These are phyloP conservation scores for Drosophila santomea DNA, from an alignment of 1,140 invertebrate species.

Conservation along the genomic window DNA sequence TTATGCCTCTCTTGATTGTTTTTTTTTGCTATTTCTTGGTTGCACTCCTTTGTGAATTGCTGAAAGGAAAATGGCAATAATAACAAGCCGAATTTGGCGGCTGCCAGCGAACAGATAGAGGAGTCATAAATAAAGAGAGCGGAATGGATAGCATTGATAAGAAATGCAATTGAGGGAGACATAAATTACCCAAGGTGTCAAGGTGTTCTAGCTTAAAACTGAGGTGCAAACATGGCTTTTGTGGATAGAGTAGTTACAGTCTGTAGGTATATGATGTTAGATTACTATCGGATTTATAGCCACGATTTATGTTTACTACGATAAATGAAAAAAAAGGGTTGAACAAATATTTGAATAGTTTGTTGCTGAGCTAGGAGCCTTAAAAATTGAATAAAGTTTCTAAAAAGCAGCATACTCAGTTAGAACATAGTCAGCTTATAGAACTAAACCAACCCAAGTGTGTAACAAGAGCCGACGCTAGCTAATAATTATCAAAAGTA, in stretches of 20 bases:
- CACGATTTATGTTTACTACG: too few relatives aligned
- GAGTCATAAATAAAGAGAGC: constrained; percentile 26
- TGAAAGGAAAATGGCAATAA: constrained; percentile 50
- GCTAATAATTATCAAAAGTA: not conserved
- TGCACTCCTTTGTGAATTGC: constrained; percentile 25
- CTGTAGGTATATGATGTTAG: not conserved
- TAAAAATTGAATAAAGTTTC: too few relatives aligned
- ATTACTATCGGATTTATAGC: not conserved
- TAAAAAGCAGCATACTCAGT: not conserved
- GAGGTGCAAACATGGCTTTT: not conserved
- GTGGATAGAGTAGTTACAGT: not conserved
- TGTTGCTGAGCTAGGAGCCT: too few relatives aligned
- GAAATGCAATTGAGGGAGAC: constrained; percentile 34
- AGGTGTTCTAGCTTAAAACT: not conserved
- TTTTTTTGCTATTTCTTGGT: constrained; percentile 30
- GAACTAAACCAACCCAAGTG: constrained; percentile 1
- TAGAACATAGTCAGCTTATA: not conserved
- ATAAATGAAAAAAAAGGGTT: too few relatives aligned
- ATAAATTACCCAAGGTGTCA: constrained; percentile 33
- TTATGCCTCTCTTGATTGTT: constrained; percentile 17
- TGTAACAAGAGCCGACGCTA: not conserved
- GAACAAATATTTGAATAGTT: too few relatives aligned
- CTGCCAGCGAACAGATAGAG: constrained; percentile 46
- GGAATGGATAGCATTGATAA: constrained; percentile 33
- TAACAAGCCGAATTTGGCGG: constrained; percentile 57